These are phyloP conservation scores for Hippocampus zosterae DNA, from an alignment of 2,113 vertebrate genomes.

Conservation along the genomic window DNA sequence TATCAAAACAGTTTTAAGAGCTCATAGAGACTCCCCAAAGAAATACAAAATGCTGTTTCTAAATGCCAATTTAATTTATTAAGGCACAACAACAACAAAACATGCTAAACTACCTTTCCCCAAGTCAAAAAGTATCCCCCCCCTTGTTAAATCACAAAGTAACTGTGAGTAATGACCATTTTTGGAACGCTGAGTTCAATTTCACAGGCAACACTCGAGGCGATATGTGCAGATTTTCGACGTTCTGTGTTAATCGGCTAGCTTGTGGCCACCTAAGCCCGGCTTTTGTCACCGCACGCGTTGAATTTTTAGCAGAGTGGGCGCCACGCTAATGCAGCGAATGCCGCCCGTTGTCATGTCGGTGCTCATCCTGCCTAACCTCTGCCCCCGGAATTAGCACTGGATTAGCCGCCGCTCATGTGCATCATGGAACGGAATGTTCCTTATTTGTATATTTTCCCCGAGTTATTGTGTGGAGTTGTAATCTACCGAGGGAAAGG, in stretches of 20 bases:
- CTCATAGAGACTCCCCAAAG: too few species aligned
- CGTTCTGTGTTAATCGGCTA: conserved; percentile 5
- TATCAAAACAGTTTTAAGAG: too few species aligned
- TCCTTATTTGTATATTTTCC: conserved; percentile 28
- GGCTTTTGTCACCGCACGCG: neutral
- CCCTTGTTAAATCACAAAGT: too few species aligned
- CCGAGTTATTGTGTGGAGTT: conserved; percentile 18
- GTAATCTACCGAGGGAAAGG: conserved; percentile 11
- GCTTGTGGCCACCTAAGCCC: neutral
- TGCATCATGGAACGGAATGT: conserved; percentile 28
- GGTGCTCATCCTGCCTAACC: conserved; percentile 23
- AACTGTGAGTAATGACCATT: too few species aligned
- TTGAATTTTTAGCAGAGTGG: neutral
- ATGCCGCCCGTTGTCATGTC: conserved; percentile 14
- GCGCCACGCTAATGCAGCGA: neutral
- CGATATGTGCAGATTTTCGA: too few species aligned
- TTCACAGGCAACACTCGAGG: too few species aligned
- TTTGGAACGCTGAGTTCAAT: too few species aligned
- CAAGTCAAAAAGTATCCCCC: too few species aligned
- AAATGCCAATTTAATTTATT: too few species aligned
- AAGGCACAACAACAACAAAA: too few species aligned
- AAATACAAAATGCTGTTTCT: too few species aligned
- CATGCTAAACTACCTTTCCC: too few species aligned
- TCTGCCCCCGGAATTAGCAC: conserved; percentile 39
- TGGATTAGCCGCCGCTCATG: conserved; percentile 35